Evolutionary conservation across 2,888 invertebrate genomes (phyloP).

Genomic region (Clistopyga incitator): DNA sequence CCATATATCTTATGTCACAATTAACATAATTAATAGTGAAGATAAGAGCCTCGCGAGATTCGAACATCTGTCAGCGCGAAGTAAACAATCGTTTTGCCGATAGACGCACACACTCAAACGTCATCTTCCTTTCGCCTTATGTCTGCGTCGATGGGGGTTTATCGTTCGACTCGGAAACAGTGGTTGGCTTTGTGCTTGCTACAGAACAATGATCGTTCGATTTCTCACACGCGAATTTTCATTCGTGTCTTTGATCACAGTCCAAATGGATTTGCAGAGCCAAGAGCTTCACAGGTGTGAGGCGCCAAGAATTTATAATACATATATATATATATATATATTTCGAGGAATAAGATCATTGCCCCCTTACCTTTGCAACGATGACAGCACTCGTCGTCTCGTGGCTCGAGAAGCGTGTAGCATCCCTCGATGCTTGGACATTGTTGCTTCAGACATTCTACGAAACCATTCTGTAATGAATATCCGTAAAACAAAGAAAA

Average conservation of each 20-base stretch:
- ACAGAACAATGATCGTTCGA: constrained; percentile 67
- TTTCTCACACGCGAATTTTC: constrained; percentile 63
- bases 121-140: constrained; percentile 36
- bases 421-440: constrained; percentile 95
- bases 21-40: constrained; percentile 77
- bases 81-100: constrained; percentile 66
- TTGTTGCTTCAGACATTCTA: constrained; percentile 91
- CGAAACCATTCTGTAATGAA: constrained; percentile 91
- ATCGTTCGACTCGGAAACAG: constrained; percentile 60
- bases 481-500: constrained; percentile 13
- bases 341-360: no score
- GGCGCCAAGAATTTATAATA: no score
- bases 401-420: constrained; percentile 90
- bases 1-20: constrained; percentile 72
- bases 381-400: constrained; percentile 91
- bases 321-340: no score
- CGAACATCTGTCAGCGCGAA: constrained; percentile 74
- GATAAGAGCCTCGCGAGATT: constrained; percentile 70
- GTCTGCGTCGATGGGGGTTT: constrained; percentile 27
- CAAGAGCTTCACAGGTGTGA: neutral
- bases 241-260: constrained; percentile 16
- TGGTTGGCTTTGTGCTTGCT: constrained; percentile 63
- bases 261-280: constrained; percentile 14
- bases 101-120: constrained; percentile 24
- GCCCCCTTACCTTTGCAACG: constrained; percentile 90